Conservation (phyloP, 2,888 invertebrate species). For the Limnephilus rhombicus region DNA sequence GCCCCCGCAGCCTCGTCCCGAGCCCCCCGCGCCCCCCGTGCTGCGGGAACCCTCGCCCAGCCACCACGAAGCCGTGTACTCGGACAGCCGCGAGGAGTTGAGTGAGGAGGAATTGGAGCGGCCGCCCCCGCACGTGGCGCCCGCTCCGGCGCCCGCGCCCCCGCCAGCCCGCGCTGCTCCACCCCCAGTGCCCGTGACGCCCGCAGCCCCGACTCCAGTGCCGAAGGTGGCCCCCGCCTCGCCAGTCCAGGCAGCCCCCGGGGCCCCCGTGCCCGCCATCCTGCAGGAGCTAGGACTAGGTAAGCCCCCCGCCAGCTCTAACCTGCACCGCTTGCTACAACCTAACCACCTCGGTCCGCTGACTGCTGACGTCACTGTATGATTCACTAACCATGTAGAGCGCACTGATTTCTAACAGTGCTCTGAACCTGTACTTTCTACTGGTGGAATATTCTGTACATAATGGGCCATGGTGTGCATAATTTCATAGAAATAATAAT, state of each 20-base stretch:
- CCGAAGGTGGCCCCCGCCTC: constrained; percentile 65
- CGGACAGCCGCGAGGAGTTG: constrained; percentile 64
- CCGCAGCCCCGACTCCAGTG: constrained; percentile 49
- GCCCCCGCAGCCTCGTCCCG: constrained; percentile 70
- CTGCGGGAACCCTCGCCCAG: constrained; percentile 62
- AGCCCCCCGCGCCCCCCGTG: constrained; percentile 68
- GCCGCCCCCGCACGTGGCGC: constrained; percentile 60
- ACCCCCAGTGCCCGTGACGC: constrained; percentile 61
- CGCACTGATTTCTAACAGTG: background rate
- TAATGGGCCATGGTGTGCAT: background rate
- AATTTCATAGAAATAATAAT: background rate
- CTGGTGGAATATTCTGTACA: background rate
- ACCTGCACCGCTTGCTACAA: background rate
- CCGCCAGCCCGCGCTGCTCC: constrained; percentile 67
- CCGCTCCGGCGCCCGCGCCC: constrained; percentile 65
- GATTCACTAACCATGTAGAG: constrained; percentile 6
- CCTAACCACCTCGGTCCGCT: background rate
- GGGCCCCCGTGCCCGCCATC: background rate
- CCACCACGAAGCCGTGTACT: constrained; percentile 55
- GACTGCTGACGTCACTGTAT: constrained; percentile 22
- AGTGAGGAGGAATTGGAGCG: constrained; percentile 62
- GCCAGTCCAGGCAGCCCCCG: background rate
- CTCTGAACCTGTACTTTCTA: constrained; percentile 1
- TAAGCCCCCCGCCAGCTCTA: constrained; percentile 20
- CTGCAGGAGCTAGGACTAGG: constrained; percentile 48